Evolutionary conservation across 23 tunicate species (phyloP), one percentile per base, ranked within the genome.

Genomic region (Phallusia fumigata): DNA sequence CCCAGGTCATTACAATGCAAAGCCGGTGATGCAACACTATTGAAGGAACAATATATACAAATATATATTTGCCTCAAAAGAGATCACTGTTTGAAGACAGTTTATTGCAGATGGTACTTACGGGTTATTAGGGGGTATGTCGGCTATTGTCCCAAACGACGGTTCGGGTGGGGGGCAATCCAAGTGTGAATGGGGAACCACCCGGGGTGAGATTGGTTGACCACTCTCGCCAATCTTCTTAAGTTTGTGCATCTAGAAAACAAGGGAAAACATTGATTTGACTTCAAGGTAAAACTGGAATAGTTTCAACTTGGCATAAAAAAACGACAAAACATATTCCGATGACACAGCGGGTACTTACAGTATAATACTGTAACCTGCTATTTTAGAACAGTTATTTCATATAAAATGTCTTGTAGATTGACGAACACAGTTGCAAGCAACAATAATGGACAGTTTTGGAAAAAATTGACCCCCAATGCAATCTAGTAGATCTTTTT

Each of bases 121-220:
- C 69, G 26, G 69, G 69, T 58, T 58, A 24, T 58, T 58, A 13
- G 69, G 83, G 0, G 89, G 91, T 19, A 92, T 36, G 44, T 87
- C 91, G 33, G 36, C 44, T 0, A 92, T 80, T 26, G 78, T 76
- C 2, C 97, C 97, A 80, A 88, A 31, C 19, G 98, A 93, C 0
- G 98, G 93, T 53, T 58, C 30, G 12, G 98, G 98, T 31, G 58
- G 33, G 13, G 98, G 90, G 65, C 98, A 93, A 33, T 74, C 49
- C 30, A 93, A 58, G 64, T 92, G 88, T 0, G 76, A 30, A 32
- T 73, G 78, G 28, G 85, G 74, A 31, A 90, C 82, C 65, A 49
- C 64, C 22, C 83, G 65, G 35, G 93, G 73, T 22, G 3, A 1
- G 28, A 58, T 58, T 8, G 26, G 26, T 58, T 58, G 28, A 21